Conservation (phyloP, 2,113 vertebrate genomes). For the Dasyornis broadbenti region DNA sequence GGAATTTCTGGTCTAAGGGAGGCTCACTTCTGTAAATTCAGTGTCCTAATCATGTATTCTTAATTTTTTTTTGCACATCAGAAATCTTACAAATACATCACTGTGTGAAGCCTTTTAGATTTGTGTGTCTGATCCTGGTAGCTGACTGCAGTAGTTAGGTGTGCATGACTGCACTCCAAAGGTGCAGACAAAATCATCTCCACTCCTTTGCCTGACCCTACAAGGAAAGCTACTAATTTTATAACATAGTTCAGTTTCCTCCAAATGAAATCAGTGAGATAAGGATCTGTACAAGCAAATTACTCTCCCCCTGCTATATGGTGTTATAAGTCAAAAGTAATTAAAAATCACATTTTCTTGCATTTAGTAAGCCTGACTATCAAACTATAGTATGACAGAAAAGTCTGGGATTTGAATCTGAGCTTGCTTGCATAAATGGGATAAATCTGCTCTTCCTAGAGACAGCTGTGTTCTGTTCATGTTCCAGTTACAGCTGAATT, state of each 20-base stretch:
- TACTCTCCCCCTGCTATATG: fast-evolving
- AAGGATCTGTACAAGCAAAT: background rate
- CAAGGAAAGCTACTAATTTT: background rate
- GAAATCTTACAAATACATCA: background rate
- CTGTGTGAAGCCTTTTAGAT: background rate
- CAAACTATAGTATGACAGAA: background rate
- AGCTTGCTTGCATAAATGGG: background rate
- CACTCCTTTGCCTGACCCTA: background rate
- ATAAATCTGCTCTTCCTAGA: background rate
- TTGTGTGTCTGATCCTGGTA: background rate
- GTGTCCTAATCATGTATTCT: background rate
- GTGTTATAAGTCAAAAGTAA: background rate
- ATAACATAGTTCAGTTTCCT: background rate
- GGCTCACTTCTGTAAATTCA: background rate
- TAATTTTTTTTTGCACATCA: background rate
- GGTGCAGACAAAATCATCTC: background rate
- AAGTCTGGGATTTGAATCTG: background rate
- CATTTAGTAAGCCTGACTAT: background rate
- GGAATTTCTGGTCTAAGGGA: background rate
- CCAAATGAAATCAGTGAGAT: background rate
- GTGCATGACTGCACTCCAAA: background rate
- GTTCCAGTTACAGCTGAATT: background rate
- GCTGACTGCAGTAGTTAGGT: background rate
- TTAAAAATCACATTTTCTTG: background rate
- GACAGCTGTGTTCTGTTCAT: background rate